These are phyloP conservation scores for Seira ritae DNA, from an alignment of 2,888 invertebrate genomes.

Conservation along the genomic window DNA sequence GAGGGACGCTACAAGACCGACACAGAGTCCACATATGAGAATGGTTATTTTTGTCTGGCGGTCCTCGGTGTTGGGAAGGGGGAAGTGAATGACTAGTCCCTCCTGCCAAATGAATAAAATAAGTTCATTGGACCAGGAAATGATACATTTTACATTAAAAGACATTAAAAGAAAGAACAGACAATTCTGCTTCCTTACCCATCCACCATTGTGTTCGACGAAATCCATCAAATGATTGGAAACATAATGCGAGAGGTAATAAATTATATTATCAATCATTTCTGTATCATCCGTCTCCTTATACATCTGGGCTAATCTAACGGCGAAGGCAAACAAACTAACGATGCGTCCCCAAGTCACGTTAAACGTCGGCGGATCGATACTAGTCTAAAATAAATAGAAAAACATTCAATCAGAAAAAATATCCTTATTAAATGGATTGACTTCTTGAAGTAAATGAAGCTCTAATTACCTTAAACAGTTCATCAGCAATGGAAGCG, in stretches of 20 bases:
- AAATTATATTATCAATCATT: slow-evolving; percentile 74
- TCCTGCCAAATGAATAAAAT: slow-evolving; percentile 53
- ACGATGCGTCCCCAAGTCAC: slow-evolving; percentile 77
- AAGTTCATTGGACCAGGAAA: background rate
- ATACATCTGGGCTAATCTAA: slow-evolving; percentile 76
- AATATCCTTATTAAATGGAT: too few species aligned
- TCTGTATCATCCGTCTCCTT: slow-evolving; percentile 74
- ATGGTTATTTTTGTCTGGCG: slow-evolving; percentile 67
- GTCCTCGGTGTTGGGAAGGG: slow-evolving; percentile 60
- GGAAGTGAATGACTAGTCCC: slow-evolving; percentile 72
- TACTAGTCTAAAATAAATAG: slow-evolving; percentile 52
- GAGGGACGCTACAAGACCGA: slow-evolving; percentile 71
- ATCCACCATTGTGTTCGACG: slow-evolving; percentile 77
- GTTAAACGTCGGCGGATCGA: slow-evolving; percentile 41
- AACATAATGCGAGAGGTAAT: slow-evolving; percentile 76
- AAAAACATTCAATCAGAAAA: background rate
- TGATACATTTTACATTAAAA: background rate
- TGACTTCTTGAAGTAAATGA: background rate
- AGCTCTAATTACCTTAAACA: slow-evolving; percentile 75
- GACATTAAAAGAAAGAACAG: slow-evolving; percentile 12
- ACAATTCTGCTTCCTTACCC: slow-evolving; percentile 75
- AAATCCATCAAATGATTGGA: slow-evolving; percentile 76
- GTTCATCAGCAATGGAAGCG: slow-evolving; percentile 76
- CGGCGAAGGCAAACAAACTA: slow-evolving; percentile 77
- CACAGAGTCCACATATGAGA: slow-evolving; percentile 71